A percentile compares a stretch with the other conserved stretches of the same genome.
Conservation (phyloP, 2,797 vertebrate species). For the Dendrocincla tyrannina region DNA sequence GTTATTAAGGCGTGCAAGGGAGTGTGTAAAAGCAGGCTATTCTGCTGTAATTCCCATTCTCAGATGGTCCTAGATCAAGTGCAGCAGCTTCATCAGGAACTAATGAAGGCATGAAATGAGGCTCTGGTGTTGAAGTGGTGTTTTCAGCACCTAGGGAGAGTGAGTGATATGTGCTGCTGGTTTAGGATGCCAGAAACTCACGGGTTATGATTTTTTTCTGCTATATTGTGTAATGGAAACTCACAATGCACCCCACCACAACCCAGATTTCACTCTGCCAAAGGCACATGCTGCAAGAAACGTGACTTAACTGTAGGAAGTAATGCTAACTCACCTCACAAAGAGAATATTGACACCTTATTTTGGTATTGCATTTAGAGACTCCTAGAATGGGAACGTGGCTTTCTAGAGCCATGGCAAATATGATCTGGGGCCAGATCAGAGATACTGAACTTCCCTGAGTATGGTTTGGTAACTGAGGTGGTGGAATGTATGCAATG, state of each 20-base stretch:
- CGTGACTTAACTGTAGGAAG: neutral
- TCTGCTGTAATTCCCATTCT: neutral
- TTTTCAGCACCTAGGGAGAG: neutral
- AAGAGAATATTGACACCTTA: neutral
- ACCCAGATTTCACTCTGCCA: accelerated
- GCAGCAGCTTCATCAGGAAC: neutral
- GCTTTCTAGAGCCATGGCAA: neutral
- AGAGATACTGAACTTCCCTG: neutral
- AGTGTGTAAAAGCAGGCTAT: neutral
- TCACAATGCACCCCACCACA: neutral
- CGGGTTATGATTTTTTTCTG: neutral
- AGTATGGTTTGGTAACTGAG: neutral
- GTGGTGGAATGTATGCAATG: neutral
- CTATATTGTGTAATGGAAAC: neutral
- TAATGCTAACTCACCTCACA: neutral
- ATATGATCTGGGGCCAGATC: neutral
- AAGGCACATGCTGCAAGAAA: neutral
- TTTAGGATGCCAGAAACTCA: neutral
- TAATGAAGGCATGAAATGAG: neutral
- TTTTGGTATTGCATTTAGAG: neutral
- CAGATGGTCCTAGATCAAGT: neutral
- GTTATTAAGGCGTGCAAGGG: neutral
- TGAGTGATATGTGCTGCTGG: neutral
- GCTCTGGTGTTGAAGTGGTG: neutral
- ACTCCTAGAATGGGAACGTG: neutral